A percentile compares a stretch with the other conserved stretches of the same genome.
These are phyloP conservation scores for Megathymus violae DNA, from an alignment of 1,140 invertebrate species.

Conservation along the genomic window DNA sequence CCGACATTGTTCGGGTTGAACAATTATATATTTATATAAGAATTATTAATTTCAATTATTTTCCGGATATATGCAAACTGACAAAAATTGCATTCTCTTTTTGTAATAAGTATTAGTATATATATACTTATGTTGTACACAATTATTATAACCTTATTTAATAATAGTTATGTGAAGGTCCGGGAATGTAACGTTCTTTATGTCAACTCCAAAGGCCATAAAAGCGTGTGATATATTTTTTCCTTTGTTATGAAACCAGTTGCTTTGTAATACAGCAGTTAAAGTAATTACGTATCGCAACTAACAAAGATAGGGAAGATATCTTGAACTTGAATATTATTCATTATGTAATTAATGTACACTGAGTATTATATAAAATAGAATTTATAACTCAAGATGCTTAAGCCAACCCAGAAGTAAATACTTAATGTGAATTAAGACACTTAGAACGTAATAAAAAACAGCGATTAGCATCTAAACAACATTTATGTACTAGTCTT, in stretches of 20 bases:
- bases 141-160: conserved; percentile 4
- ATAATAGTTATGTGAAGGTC: conserved; percentile 18
- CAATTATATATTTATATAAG: no score
- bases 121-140: not conserved
- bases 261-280: conserved; percentile 13
- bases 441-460: no score
- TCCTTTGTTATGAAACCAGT: conserved; percentile 15
- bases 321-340: conserved; percentile 23
- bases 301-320: conserved; percentile 17
- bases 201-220: conserved; percentile 15
- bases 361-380: no score
- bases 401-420: not conserved
- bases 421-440: not conserved
- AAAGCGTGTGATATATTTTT: conserved; percentile 13
- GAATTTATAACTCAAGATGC: not conserved
- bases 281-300: conserved; percentile 7
- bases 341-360: not conserved
- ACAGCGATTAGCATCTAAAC: no score
- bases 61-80: no score
- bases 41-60: no score
- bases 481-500: no score
- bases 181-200: conserved; percentile 16
- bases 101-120: not conserved
- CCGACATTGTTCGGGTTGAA: no score
- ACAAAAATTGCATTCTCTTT: no score